Evolutionary conservation across 2,113 vertebrate genomes (phyloP).

Genomic region (Ceyx margarethae): DNA sequence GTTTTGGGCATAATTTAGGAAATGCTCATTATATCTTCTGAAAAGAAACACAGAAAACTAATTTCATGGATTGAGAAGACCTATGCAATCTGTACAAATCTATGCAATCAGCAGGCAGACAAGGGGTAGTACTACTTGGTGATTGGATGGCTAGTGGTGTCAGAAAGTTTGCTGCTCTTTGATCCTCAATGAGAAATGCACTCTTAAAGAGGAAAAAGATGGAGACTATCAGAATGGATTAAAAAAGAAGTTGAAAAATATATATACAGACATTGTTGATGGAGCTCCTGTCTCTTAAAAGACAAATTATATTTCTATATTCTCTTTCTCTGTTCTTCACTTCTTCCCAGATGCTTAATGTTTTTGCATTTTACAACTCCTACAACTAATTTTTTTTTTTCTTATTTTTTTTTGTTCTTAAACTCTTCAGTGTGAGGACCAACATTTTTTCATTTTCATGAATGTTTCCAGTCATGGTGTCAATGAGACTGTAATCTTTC

Average conservation of each 20-base stretch:
- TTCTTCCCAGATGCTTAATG: background rate
- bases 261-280: background rate
- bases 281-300: background rate
- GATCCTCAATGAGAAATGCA: background rate
- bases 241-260: background rate
- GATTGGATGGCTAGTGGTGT: background rate
- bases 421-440: background rate
- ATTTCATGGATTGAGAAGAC: background rate
- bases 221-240: background rate
- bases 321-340: background rate
- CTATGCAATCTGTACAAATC: background rate
- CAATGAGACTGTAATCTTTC: background rate
- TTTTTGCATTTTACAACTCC: background rate
- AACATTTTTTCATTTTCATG: background rate
- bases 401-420: background rate
- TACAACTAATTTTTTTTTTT: background rate
- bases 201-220: background rate
- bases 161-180: background rate
- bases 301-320: background rate
- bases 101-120: background rate
- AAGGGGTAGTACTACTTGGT: background rate
- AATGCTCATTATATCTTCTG: background rate
- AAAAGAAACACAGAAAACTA: background rate
- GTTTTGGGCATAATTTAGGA: background rate
- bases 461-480: background rate